Conservation (phyloP, 1,140 invertebrate genomes). For the Hycleus phaleratus region DNA sequence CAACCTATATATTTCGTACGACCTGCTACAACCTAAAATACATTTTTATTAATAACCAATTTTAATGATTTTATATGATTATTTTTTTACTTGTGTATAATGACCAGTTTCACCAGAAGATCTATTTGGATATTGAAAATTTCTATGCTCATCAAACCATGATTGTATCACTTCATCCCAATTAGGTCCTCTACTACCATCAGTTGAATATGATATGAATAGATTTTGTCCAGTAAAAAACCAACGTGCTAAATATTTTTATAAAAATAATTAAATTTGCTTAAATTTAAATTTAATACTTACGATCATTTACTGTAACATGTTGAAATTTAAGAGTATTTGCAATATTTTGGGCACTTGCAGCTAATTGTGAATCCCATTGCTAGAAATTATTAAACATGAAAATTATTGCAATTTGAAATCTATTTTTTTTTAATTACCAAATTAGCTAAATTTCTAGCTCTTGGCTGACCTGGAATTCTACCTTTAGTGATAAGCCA, state of each 20-base stretch:
- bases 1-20: neutral
- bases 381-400: conserved; percentile 14
- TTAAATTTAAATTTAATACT: conserved; percentile 1
- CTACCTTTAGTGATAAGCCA: conserved; percentile 24
- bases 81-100: conserved; percentile 16
- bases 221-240: too few species aligned
- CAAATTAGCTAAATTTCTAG: conserved; percentile 23
- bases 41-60: neutral
- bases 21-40: neutral
- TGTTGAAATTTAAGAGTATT: conserved; percentile 24
- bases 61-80: neutral
- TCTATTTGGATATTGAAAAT: conserved; percentile 11
- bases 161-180: conserved; percentile 2
- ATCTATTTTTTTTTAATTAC: conserved; percentile 7
- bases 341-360: conserved; percentile 25
- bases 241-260: conserved; percentile 2
- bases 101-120: conserved; percentile 10
- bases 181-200: neutral
- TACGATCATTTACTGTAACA: conserved; percentile 20
- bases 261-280: conserved; percentile 2
- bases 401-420: neutral
- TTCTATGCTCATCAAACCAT: conserved; percentile 11
- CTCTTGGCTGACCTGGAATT: conserved; percentile 26
- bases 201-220: neutral
- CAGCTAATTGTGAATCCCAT: conserved; percentile 17